phyloP scores from a whole-genome alignment of 2,113 vertebrate species.

The Ranitomeya imitator region DNA sequence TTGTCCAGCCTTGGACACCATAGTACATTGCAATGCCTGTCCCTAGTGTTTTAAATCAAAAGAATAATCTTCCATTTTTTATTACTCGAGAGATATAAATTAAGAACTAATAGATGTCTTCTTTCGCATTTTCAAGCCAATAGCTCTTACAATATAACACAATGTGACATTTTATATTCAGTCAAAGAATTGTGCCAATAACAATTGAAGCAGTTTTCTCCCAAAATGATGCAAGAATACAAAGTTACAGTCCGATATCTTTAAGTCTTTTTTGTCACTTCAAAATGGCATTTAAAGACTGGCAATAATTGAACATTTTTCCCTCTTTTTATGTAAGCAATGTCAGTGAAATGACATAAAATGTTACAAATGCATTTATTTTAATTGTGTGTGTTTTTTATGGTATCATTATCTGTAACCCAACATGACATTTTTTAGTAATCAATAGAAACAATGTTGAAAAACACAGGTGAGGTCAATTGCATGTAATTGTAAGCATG shows the following conservation, averaged over 20 bases:
- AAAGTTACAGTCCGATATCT: background rate
- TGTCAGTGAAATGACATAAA: conserved; percentile 15
- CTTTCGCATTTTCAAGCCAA: conserved; percentile 65
- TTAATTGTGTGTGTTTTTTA: background rate
- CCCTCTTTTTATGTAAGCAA: background rate
- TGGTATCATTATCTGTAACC: background rate
- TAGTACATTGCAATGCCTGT: conserved; percentile 67
- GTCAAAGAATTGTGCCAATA: conserved; percentile 54
- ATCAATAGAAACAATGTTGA: conserved; percentile 39
- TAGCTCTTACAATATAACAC: conserved; percentile 64
- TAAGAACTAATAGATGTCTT: conserved; percentile 68
- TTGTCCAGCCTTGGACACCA: conserved; percentile 66
- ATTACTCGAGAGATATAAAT: conserved; percentile 66
- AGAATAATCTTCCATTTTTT: conserved; percentile 65
- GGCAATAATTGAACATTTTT: background rate
- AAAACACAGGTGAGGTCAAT: conserved; percentile 29
- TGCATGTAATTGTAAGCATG: background rate
- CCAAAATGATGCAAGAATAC: conserved; percentile 14
- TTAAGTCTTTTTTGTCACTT: conserved; percentile 13
- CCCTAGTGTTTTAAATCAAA: conserved; percentile 65
- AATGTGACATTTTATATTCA: conserved; percentile 53
- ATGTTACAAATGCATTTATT: conserved; percentile 16
- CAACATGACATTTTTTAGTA: background rate
- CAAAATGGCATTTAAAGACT: conserved; percentile 30
- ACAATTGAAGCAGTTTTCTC: conserved; percentile 14